Conservation (phyloP, 2,113 vertebrate species). For the Tetrao urogallus region DNA sequence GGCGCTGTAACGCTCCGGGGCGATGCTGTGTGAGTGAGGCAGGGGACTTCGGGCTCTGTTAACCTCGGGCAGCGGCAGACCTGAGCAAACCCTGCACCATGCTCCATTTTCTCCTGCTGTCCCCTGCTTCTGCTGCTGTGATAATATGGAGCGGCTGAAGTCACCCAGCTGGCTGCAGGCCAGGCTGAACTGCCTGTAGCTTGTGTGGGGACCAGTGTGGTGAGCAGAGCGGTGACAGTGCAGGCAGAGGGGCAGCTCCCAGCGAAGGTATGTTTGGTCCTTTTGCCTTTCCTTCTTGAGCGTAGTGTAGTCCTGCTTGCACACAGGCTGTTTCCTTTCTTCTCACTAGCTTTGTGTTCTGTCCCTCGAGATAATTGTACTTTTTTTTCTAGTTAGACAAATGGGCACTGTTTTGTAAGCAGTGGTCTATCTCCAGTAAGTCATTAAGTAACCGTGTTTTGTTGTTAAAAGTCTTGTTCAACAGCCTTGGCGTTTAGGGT, state of each 20-base stretch:
- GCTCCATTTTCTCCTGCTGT: conserved; percentile 40
- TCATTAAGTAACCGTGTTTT: conserved; percentile 15
- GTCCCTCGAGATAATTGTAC: conserved; percentile 14
- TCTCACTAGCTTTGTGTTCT: neutral
- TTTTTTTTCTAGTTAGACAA: conserved; percentile 44
- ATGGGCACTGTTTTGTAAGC: conserved; percentile 27
- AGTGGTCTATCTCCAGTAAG: conserved; percentile 47
- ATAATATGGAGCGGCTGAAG: conserved; percentile 84
- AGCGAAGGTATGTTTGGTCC: conserved; percentile 60
- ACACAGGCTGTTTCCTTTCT: neutral
- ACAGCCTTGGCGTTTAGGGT: conserved; percentile 30
- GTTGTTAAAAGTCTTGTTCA: conserved; percentile 47
- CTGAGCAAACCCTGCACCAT: neutral
- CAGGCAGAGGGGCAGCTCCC: conserved; percentile 22
- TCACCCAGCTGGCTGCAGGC: conserved; percentile 82
- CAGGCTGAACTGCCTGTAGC: conserved; percentile 69
- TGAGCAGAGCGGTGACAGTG: conserved; percentile 23
- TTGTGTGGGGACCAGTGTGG: conserved; percentile 35
- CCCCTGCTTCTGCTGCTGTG: conserved; percentile 71
- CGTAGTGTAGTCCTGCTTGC: neutral
- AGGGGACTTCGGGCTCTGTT: neutral
- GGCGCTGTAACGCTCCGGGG: rapidly evolving
- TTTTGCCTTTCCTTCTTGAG: neutral
- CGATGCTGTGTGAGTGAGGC: rapidly evolving
- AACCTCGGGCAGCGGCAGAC: neutral